Conservation (phyloP, 1,140 invertebrate genomes). For the Drosophila kanapiae region DNA sequence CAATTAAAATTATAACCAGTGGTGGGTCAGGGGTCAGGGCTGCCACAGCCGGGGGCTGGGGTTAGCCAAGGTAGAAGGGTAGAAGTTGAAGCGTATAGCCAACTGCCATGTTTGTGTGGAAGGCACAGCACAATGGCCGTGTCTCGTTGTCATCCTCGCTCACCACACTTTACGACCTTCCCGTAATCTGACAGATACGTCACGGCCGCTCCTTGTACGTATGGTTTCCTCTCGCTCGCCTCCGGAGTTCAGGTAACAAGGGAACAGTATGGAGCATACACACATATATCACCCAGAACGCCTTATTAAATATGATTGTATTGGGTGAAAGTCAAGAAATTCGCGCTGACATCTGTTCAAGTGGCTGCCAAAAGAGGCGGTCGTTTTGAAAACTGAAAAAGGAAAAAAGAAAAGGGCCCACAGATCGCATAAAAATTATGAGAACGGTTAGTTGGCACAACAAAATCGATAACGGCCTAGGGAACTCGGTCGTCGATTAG, state of each 20-base stretch:
- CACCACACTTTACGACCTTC: conserved; percentile 81
- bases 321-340: conserved; percentile 66
- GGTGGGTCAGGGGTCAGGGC: conserved; percentile 33
- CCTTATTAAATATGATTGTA: conserved; percentile 83
- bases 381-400: conserved; percentile 12
- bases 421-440: conserved; percentile 60
- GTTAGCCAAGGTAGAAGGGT: conserved; percentile 2
- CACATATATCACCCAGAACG: conserved; percentile 33
- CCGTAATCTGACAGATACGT: conserved; percentile 85
- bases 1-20: conserved; percentile 80
- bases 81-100: conserved; percentile 12
- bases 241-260: conserved; percentile 8
- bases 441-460: conserved; percentile 59
- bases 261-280: conserved; percentile 6
- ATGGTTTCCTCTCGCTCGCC: not conserved
- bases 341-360: conserved; percentile 78
- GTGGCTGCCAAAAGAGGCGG: conserved; percentile 50
- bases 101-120: conserved; percentile 77
- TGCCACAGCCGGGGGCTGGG: conserved; percentile 6
- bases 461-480: conserved; percentile 49
- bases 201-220: conserved; percentile 55
- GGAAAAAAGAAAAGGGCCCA: conserved; percentile 3
- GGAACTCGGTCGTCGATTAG: conserved; percentile 57
- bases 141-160: conserved; percentile 82
- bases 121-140: conserved; percentile 72